Conservation (phyloP, 2,888 invertebrate genomes). For the Andricus quercusramuli region DNA sequence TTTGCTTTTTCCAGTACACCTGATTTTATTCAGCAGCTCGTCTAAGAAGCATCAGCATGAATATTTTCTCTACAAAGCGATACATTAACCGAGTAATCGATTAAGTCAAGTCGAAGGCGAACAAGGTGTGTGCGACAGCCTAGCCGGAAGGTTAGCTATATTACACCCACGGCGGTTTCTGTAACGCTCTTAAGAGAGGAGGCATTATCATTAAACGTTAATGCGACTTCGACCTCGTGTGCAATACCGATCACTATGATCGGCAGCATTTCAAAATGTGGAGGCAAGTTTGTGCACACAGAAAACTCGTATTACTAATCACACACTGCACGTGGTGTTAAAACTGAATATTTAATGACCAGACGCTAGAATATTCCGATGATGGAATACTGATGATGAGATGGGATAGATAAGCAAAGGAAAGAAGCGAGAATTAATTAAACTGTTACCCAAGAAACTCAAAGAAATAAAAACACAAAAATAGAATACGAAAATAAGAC, state of each 20-base stretch:
- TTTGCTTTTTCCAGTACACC: conserved; percentile 25
- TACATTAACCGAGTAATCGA: conserved; percentile 55
- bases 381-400: conserved; percentile 39
- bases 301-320: conserved; percentile 49
- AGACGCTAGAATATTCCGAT: conserved; percentile 39
- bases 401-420: conserved; percentile 15
- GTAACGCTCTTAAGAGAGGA: conserved; percentile 48
- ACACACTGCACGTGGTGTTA: conserved; percentile 35
- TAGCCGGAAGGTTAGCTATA: conserved; percentile 54
- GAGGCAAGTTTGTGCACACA: conserved; percentile 53
- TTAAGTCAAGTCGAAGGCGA: conserved; percentile 55
- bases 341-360: conserved; percentile 29
- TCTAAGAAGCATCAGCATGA: conserved; percentile 27
- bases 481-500: not conserved
- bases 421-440: conserved; percentile 16
- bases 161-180: conserved; percentile 54
- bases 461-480: not conserved
- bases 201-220: conserved; percentile 49
- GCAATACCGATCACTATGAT: conserved; percentile 55
- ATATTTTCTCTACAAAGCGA: conserved; percentile 46
- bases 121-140: conserved; percentile 53
- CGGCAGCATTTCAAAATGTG: conserved; percentile 54
- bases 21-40: conserved; percentile 28
- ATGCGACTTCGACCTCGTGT: conserved; percentile 53
- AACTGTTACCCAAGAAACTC: not conserved